Evolutionary conservation across 2,113 vertebrate genomes (phyloP).

Genomic region (Sinocyclocheilus grahami): DNA sequence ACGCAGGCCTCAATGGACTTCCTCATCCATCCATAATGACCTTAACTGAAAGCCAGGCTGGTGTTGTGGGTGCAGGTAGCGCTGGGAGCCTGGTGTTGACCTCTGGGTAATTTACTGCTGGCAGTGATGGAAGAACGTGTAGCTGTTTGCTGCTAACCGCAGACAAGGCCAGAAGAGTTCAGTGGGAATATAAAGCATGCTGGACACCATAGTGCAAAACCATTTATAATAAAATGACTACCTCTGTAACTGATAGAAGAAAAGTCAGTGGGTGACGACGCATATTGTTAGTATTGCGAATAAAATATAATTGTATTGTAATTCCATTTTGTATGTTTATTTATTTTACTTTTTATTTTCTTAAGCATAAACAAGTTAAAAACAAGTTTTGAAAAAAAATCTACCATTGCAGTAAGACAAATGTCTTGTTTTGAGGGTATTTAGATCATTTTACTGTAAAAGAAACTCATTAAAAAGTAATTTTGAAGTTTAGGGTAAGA

Average conservation of each 20-base stretch:
- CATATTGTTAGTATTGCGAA: too few relatives aligned
- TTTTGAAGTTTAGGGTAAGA: not conserved
- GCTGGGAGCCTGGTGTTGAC: conserved; percentile 56
- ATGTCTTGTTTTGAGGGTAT: too few relatives aligned
- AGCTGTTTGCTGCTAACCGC: conserved; percentile 59
- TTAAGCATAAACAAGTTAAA: too few relatives aligned
- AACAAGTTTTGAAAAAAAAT: too few relatives aligned
- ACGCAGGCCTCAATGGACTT: conserved; percentile 21
- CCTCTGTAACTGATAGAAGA: not conserved
- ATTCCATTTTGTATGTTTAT: too few relatives aligned
- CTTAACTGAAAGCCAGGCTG: conserved; percentile 45
- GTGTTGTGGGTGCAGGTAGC: conserved; percentile 10
- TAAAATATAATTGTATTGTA: too few relatives aligned
- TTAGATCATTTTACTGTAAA: not conserved
- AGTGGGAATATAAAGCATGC: conserved; percentile 33
- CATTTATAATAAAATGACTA: not conserved
- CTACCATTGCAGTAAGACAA: too few relatives aligned
- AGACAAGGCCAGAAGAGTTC: conserved; percentile 43
- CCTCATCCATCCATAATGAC: conserved; percentile 55
- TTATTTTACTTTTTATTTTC: too few relatives aligned
- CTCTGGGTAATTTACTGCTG: conserved; percentile 62
- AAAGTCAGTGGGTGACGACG: not conserved
- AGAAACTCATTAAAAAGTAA: not conserved
- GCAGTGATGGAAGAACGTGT: conserved; percentile 53
- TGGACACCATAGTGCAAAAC: not conserved